Conservation (phyloP, 2,797 vertebrate species). For the Tiaroga cobitis region DNA sequence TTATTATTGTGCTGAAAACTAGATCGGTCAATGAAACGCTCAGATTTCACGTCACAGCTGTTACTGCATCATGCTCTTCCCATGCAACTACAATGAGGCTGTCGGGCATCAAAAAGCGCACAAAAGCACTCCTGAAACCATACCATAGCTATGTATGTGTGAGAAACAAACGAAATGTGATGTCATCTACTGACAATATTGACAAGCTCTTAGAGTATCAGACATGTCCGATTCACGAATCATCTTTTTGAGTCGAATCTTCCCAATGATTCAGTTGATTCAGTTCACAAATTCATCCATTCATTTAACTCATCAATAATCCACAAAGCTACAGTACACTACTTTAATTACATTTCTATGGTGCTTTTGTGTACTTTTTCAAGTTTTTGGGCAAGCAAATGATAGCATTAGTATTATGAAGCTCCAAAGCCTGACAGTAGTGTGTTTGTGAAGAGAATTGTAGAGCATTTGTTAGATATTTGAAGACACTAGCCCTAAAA, state of each 20-base stretch:
- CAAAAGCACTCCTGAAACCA: slow-evolving; percentile 8
- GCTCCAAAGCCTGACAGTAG: neutral
- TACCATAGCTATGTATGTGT: neutral
- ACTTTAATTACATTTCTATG: neutral
- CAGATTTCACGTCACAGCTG: neutral
- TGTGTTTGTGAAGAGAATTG: neutral
- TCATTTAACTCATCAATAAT: neutral
- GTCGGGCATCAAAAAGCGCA: neutral
- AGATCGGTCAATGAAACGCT: neutral
- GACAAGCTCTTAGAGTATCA: neutral
- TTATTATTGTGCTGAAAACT: neutral
- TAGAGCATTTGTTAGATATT: slow-evolving; percentile 1
- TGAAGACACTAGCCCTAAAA: slow-evolving; percentile 18
- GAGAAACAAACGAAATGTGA: neutral
- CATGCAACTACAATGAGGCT: neutral
- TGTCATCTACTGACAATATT: neutral
- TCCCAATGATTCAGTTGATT: neutral
- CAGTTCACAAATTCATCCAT: neutral
- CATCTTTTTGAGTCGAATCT: neutral
- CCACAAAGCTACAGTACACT: neutral
- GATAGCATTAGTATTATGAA: neutral
- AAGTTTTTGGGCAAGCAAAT: neutral
- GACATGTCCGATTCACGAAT: neutral
- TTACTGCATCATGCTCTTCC: slow-evolving; percentile 1
- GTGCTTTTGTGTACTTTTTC: neutral